Evolutionary conservation across 2,888 invertebrate genomes (phyloP), one percentile per base, ranked within the genome.

Genomic region (Autographa pulchrina): DNA sequence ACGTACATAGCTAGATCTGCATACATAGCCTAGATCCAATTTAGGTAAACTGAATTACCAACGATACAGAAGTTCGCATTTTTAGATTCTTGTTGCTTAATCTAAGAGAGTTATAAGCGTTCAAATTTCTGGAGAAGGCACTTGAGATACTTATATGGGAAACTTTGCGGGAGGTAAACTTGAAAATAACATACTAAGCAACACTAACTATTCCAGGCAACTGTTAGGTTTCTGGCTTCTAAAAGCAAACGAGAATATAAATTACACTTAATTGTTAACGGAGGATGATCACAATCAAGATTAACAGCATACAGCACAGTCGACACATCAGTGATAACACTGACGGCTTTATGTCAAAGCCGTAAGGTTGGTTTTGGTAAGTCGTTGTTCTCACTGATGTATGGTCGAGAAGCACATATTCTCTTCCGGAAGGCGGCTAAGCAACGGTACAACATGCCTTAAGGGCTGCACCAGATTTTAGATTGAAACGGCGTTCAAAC

Each of bases 401-500:
- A 16, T 18, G 62, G 14, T 1, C 38, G 8, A 14, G 65, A 69
- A 64, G n/a, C 25, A 56, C 75, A 77, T 75, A 59, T 31, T 16
- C 35, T 64, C 54, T 60, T 74, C 31, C 2, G 25, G 38, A 58
- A 59, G 67, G 75, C 68, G 77, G 77, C 66, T 68, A 66, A 18
- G 20, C 64, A 80, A 80, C 80, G 77, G 77, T 80, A 78, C 58
- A 25, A 58, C 68, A 76, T 76, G 76, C 77, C 66, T 76, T 41
- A 61, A 80, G 77, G 78, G 78, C 68, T 80, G 80, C 64, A 72
- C 80, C 77, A 80, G 72, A 72, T 71, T 60, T 38, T 0, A 78
- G 74, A 77, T 72, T 64, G 56, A 72, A 82, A 74, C 62, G 70
- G 31, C 32, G 38, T 20, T 16, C 18, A 56, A 77, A 81, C 81